These are phyloP conservation scores for Ciconia stormi DNA, from an alignment of 2,113 vertebrate species.

Conservation along the genomic window DNA sequence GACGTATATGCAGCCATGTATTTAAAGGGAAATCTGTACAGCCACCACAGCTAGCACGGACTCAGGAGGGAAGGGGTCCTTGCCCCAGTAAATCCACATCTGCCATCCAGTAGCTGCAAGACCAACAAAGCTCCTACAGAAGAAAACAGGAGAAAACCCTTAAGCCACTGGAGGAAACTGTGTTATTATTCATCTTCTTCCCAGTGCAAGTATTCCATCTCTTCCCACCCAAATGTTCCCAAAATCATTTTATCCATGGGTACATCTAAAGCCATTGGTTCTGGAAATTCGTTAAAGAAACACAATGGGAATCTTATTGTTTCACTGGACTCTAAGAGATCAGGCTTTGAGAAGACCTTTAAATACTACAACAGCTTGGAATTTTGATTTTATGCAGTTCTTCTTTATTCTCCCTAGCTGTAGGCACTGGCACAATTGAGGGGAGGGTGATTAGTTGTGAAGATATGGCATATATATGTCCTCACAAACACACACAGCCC, in stretches of 20 bases:
- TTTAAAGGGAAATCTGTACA: neutral
- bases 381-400: neutral
- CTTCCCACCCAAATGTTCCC: neutral
- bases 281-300: neutral
- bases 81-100: constrained; percentile 5
- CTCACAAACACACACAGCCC: neutral
- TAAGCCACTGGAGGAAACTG: neutral
- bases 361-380: neutral
- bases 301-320: neutral
- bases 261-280: neutral
- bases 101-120: constrained; percentile 45
- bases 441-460: neutral
- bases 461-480: rapidly evolving
- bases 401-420: neutral
- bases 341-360: neutral
- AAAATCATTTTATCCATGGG: neutral
- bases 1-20: neutral
- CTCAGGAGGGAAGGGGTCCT: neutral
- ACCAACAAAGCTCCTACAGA: constrained; percentile 45
- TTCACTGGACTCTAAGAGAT: neutral
- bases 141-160: neutral
- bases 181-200: neutral
- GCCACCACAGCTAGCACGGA: rapidly evolving
- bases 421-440: neutral
- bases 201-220: neutral